phyloP scores from a whole-genome alignment of 2,888 invertebrate genomes.

The Cordilura impudica region DNA sequence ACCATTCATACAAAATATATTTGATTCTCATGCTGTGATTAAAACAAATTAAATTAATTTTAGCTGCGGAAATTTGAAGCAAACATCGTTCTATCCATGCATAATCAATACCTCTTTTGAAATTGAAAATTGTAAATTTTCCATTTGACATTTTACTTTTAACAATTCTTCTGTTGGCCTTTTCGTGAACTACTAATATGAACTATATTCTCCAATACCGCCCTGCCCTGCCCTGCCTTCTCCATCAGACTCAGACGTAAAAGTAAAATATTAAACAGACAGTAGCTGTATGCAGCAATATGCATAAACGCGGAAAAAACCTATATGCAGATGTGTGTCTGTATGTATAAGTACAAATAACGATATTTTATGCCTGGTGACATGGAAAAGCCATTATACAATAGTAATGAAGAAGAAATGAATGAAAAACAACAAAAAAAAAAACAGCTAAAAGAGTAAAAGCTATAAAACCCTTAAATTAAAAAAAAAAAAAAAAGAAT shows the following conservation, averaged over 20 bases:
- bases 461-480: slow-evolving; percentile 37
- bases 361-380: slow-evolving; percentile 61
- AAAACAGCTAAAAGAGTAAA: not conserved
- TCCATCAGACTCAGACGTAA: slow-evolving; percentile 35
- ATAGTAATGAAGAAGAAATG: slow-evolving; percentile 57
- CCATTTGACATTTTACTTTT: slow-evolving; percentile 54
- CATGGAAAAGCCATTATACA: slow-evolving; percentile 61
- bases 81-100: too few species aligned
- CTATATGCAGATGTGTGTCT: not conserved
- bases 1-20: too few species aligned
- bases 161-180: slow-evolving; percentile 36
- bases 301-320: slow-evolving; percentile 16
- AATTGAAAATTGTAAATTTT: slow-evolving; percentile 57
- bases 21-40: too few species aligned
- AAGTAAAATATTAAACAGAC: slow-evolving; percentile 43
- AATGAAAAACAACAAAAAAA: slow-evolving; percentile 25
- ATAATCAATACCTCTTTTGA: not conserved
- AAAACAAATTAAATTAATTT: too few species aligned
- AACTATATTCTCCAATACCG: slow-evolving; percentile 4
- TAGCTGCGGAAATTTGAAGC: too few species aligned
- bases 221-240: slow-evolving; percentile 1
- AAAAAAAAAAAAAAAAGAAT: slow-evolving; percentile 33
- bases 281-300: slow-evolving; percentile 21
- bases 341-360: slow-evolving; percentile 21
- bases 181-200: slow-evolving; percentile 20